These are phyloP conservation scores for Saimiri boliviensis DNA, from an alignment of 2,113 vertebrate species.

Conservation along the genomic window DNA sequence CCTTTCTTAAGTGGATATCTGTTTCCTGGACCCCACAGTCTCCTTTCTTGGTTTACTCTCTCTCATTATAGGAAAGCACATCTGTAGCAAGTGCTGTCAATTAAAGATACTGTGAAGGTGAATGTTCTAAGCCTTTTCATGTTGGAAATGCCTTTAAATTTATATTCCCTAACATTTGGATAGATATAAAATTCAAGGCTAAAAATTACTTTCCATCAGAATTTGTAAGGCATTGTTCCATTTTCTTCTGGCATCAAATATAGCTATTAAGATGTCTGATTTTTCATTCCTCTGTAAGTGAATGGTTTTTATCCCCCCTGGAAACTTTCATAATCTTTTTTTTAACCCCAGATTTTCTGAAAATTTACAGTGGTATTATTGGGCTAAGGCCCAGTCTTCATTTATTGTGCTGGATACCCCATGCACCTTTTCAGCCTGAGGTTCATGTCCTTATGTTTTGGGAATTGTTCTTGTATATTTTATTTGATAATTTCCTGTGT, in stretches of 20 bases:
- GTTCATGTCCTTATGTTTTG: neutral
- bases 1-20: neutral
- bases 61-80: neutral
- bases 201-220: neutral
- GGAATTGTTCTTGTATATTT: neutral
- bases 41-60: neutral
- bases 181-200: neutral
- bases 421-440: neutral
- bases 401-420: neutral
- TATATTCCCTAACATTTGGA: neutral
- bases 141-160: neutral
- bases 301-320: neutral
- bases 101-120: neutral
- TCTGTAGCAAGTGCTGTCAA: neutral
- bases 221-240: neutral
- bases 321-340: neutral
- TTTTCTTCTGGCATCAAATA: neutral
- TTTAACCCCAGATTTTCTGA: neutral
- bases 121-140: neutral
- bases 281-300: neutral
- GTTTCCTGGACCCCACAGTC: neutral
- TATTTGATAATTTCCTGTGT: conserved; percentile 7
- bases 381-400: neutral
- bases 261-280: neutral
- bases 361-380: neutral